Evolutionary conservation across 1,140 invertebrate genomes (phyloP).

Genomic region (Gryllus bimaculatus): DNA sequence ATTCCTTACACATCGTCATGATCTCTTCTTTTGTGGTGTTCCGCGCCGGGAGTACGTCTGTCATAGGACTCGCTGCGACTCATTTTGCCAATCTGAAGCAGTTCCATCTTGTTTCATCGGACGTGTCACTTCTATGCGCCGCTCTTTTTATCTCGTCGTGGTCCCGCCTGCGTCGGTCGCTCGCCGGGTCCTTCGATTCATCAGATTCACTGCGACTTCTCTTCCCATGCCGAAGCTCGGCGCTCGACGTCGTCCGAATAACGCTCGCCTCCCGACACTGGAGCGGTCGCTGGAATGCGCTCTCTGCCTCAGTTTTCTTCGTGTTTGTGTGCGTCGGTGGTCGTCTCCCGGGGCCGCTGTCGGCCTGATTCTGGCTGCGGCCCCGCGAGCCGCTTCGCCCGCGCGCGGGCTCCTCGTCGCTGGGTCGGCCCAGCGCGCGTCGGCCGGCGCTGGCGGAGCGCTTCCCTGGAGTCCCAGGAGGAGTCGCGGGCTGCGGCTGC

Average conservation of each 20-base stretch:
- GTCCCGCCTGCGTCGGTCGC: not conserved
- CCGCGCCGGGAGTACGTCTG: not conserved
- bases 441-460: not conserved
- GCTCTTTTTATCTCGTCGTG: not conserved
- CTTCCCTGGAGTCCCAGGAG: not conserved
- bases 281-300: no score
- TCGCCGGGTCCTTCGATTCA: not conserved
- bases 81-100: not conserved
- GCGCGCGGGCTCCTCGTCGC: not conserved
- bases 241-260: no score
- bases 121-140: not conserved
- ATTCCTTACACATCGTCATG: no score
- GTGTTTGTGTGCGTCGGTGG: no score
- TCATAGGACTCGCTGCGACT: not conserved
- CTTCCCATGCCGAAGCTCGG: slow-evolving; percentile 11
- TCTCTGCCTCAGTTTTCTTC: no score
- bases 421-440: no score
- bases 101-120: not conserved
- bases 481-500: not conserved
- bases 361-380: not conserved
- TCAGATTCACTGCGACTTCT: slow-evolving; percentile 9
- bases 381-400: not conserved
- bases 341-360: no score
- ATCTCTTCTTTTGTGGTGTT: not conserved
- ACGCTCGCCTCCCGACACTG: no score